These are phyloP conservation scores for Stenodera caucasica DNA, from an alignment of 2,888 invertebrate genomes.

Conservation along the genomic window DNA sequence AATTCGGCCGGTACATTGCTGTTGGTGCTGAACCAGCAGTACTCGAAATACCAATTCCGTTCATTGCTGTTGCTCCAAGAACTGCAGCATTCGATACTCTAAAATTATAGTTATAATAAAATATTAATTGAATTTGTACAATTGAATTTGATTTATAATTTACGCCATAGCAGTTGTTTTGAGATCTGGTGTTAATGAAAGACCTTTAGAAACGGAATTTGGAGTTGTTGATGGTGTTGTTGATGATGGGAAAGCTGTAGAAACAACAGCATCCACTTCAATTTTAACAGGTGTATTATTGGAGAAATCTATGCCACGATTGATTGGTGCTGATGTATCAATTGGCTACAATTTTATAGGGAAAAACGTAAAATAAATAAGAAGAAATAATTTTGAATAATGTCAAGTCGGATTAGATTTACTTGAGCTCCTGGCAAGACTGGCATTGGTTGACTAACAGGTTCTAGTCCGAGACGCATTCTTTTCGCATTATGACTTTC, in stretches of 20 bases:
- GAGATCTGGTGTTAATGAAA: conserved; percentile 46
- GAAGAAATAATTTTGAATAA: neutral
- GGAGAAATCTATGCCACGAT: conserved; percentile 51
- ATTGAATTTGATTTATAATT: neutral
- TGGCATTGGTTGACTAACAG: conserved; percentile 89
- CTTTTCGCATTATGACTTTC: conserved; percentile 97
- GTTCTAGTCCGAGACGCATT: conserved; percentile 94
- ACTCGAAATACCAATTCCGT: conserved; percentile 55
- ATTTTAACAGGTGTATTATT: conserved; percentile 51
- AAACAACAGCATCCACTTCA: conserved; percentile 50
- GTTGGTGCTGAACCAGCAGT: conserved; percentile 59
- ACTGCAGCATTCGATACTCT: conserved; percentile 47
- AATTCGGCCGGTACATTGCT: conserved; percentile 72
- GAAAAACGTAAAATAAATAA: conserved; percentile 28
- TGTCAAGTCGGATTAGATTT: conserved; percentile 42
- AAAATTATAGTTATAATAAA: no score
- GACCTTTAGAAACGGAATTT: conserved; percentile 58
- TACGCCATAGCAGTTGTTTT: conserved; percentile 47
- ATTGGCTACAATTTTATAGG: conserved; percentile 57
- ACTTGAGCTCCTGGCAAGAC: conserved; percentile 68
- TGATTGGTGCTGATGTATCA: conserved; percentile 64
- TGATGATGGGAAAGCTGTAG: conserved; percentile 51
- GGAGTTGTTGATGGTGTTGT: conserved; percentile 59
- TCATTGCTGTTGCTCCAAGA: conserved; percentile 48
- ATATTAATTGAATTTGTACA: neutral